Conservation (phyloP, 1,140 invertebrate species). For the Pygmarrhopalites habei region DNA sequence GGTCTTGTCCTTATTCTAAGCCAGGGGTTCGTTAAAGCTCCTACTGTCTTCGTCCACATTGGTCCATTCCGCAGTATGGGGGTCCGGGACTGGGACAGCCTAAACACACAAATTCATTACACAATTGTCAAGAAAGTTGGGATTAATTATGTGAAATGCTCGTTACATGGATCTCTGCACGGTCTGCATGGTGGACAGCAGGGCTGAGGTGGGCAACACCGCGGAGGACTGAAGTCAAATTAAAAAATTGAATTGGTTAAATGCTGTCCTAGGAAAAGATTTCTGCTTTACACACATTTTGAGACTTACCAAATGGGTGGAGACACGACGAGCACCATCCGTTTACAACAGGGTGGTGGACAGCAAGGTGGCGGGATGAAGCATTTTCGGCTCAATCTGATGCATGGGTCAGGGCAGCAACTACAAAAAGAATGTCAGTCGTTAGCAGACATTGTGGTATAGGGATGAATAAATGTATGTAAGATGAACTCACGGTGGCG, state of each 20-base stretch:
- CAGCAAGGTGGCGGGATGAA: constrained; percentile 25
- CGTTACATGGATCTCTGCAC: not conserved
- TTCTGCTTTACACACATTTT: not conserved
- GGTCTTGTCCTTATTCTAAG: no score
- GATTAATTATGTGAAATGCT: not conserved
- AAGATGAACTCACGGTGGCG: no score
- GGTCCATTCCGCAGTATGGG: not conserved
- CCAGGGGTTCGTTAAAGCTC: no score
- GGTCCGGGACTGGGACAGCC: not conserved
- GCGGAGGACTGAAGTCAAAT: not conserved
- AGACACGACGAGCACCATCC: constrained; percentile 22
- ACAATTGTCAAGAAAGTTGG: not conserved
- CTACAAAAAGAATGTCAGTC: not conserved
- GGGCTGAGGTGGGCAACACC: constrained; percentile 11
- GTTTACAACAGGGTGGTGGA: constrained; percentile 21
- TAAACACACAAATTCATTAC: not conserved
- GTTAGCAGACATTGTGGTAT: not conserved
- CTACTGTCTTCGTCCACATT: not conserved
- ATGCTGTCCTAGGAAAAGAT: not conserved
- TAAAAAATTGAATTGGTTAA: not conserved
- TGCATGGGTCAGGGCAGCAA: constrained; percentile 24
- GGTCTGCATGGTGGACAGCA: constrained; percentile 11
- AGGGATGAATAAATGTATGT: not conserved
- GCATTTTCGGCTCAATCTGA: constrained; percentile 18
- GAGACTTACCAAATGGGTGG: constrained; percentile 11